A percentile compares a stretch with the other conserved stretches of the same genome.
Evolutionary conservation across 2,888 invertebrate genomes (phyloP).

Genomic region (Volucella bombylans): DNA sequence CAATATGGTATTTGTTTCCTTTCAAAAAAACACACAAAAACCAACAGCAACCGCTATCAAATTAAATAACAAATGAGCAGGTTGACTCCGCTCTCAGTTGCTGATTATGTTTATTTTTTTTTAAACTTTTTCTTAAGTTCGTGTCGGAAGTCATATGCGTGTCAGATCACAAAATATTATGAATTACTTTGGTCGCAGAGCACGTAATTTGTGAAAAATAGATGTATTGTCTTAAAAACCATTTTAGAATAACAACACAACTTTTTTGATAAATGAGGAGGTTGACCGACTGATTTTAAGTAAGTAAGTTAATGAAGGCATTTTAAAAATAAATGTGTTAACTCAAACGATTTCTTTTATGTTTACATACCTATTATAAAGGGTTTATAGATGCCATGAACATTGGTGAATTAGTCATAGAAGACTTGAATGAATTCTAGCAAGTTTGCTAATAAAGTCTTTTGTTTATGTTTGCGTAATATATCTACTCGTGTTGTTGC

Average conservation of each 20-base stretch:
- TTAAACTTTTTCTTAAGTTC: constrained; percentile 20
- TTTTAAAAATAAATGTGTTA: too few relatives aligned
- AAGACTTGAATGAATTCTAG: too few relatives aligned
- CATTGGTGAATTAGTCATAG: too few relatives aligned
- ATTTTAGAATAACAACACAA: background rate
- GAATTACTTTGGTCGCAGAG: constrained; percentile 5
- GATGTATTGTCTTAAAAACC: background rate
- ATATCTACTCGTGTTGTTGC: too few relatives aligned
- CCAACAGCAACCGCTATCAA: background rate
- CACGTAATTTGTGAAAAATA: constrained; percentile 13
- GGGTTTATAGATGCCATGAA: too few relatives aligned
- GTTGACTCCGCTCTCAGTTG: constrained; percentile 2
- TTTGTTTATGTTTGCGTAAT: too few relatives aligned
- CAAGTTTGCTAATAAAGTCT: too few relatives aligned
- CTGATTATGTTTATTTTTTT: background rate
- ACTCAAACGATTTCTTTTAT: too few relatives aligned
- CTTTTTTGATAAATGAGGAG: background rate
- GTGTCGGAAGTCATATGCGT: constrained; percentile 52
- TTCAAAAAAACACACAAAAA: background rate
- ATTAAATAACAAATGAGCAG: constrained; percentile 17
- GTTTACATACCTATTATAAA: too few relatives aligned
- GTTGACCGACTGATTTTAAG: constrained; percentile 3
- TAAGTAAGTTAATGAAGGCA: background rate
- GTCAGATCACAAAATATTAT: constrained; percentile 36
- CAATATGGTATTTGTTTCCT: too few relatives aligned